phyloP scores from a whole-genome alignment of 2,797 vertebrate genomes.

The Onychomys torridus region DNA sequence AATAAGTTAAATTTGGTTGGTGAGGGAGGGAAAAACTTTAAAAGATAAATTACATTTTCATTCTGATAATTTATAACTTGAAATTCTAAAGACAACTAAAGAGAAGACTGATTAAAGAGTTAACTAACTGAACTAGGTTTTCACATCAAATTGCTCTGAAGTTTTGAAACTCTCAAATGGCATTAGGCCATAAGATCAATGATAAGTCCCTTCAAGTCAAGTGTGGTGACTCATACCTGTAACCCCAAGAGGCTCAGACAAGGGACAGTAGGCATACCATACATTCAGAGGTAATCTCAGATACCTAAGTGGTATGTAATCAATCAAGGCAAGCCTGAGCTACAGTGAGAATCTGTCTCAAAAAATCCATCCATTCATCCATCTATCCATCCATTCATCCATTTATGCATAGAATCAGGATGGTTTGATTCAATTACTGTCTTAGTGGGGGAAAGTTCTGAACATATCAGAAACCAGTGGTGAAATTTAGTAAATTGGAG shows the following conservation, averaged over 20 bases:
- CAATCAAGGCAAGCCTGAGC: not conserved
- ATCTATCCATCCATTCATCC: no score
- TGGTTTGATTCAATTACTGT: not conserved
- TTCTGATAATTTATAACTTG: slow-evolving; percentile 17
- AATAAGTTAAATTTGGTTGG: not conserved
- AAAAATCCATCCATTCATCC: not conserved
- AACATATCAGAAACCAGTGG: slow-evolving; percentile 1
- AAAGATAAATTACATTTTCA: slow-evolving; percentile 16
- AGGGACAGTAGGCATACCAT: not conserved
- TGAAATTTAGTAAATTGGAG: not conserved
- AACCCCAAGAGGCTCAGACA: not conserved
- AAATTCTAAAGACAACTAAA: slow-evolving; percentile 40
- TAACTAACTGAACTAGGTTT: not conserved
- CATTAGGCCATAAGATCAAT: not conserved
- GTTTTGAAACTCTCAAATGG: not conserved
- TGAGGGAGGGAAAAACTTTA: not conserved
- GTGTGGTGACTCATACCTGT: not conserved
- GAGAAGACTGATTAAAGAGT: not conserved
- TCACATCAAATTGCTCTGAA: not conserved
- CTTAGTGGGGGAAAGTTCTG: not conserved
- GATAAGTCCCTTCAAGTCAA: not conserved
- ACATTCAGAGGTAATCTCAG: not conserved
- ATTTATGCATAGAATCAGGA: slow-evolving; percentile 12
- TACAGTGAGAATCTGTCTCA: not conserved
- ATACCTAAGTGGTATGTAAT: not conserved